Conservation (phyloP, 1,140 invertebrate species). For the Holotrichia oblita region DNA sequence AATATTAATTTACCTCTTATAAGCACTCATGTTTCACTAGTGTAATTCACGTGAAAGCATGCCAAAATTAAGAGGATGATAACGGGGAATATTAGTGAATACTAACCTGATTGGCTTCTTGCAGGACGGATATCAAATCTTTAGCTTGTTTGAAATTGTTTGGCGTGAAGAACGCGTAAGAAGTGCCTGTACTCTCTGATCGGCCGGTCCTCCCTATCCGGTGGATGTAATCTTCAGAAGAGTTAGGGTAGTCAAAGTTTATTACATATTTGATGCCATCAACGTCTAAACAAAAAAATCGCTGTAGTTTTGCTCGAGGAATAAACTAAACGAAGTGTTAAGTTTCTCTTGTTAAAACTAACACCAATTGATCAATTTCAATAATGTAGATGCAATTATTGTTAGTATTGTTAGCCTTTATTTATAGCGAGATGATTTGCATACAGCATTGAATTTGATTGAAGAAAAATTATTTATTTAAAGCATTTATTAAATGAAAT, state of each 20-base stretch:
- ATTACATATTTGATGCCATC: conserved; percentile 98
- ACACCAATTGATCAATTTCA: conserved; percentile 3
- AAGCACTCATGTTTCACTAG: conserved; percentile 75
- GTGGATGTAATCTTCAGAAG: conserved; percentile 97
- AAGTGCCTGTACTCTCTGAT: conserved; percentile 88
- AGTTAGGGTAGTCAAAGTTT: conserved; percentile 97
- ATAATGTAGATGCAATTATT: conserved; percentile 8
- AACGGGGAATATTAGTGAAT: no score
- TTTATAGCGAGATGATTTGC: no score
- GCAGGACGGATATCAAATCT: conserved; percentile 87
- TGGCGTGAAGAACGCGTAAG: conserved; percentile 97
- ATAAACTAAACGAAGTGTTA: background rate
- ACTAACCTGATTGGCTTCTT: conserved; percentile 88
- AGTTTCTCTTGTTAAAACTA: background rate
- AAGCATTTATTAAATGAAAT: conserved; percentile 18
- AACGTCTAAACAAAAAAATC: conserved; percentile 77
- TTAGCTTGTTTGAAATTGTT: conserved; percentile 88
- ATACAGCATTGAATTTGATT: conserved; percentile 14
- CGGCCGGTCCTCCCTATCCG: conserved; percentile 95
- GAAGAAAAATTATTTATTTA: background rate
- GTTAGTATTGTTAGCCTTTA: background rate
- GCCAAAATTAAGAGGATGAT: conserved; percentile 74
- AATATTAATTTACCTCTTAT: conserved; percentile 70
- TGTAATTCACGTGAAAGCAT: conserved; percentile 70
- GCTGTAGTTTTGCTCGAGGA: background rate